phyloP scores from a whole-genome alignment of 2,113 vertebrate genomes.

The Anthoscopus minutus region DNA sequence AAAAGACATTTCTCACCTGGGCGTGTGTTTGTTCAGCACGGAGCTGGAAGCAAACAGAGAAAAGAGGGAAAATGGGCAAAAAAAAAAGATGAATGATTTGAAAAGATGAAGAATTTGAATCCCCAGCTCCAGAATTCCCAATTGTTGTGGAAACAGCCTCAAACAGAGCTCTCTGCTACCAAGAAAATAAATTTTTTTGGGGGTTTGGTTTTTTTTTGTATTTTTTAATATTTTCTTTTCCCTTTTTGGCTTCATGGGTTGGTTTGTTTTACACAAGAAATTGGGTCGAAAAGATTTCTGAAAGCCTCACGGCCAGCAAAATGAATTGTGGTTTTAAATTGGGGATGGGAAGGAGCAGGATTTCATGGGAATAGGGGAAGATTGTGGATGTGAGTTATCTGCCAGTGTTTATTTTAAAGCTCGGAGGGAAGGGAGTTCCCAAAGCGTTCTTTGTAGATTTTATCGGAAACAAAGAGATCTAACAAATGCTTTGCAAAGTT shows the following conservation, averaged over 20 bases:
- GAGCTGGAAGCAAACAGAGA: not conserved
- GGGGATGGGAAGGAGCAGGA: not conserved
- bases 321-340: not conserved
- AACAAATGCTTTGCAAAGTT: rapidly evolving
- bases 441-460: not conserved
- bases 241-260: not conserved
- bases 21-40: not conserved
- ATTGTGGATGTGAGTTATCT: not conserved
- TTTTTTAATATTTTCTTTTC: too few relatives aligned
- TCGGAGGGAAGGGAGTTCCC: not conserved
- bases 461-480: not conserved
- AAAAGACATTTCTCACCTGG: not conserved
- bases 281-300: not conserved
- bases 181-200: not conserved
- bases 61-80: not conserved
- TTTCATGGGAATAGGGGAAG: not conserved
- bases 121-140: not conserved
- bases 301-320: not conserved
- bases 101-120: not conserved
- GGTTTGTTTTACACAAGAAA: not conserved
- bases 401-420: not conserved
- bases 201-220: too few relatives aligned
- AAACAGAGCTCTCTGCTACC: not conserved
- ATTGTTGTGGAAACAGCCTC: rapidly evolving
- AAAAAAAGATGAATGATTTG: not conserved